Evolutionary conservation across 2,113 vertebrate species (phyloP), one percentile per base, ranked within the genome.

Genomic region (Microcebus murinus): DNA sequence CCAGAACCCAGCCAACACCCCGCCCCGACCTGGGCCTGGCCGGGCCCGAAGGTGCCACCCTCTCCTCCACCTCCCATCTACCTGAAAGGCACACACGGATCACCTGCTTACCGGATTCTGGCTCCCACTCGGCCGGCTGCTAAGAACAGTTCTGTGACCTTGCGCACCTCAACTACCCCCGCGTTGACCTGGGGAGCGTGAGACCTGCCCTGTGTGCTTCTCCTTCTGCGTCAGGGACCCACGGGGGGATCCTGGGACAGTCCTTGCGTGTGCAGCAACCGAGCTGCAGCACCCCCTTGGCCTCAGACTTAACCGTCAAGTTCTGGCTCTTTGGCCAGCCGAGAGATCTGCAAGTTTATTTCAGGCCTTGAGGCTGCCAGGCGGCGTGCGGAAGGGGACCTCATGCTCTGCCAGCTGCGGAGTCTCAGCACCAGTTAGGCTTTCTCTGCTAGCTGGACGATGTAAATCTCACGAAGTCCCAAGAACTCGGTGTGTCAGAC

Each of bases 341-440:
- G 63, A 34, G 76, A 80, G 55, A 77, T 70, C 20, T 74, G 61
- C 31, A 20, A 76, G 59, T 65, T 96, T 11, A 10, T 59, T n/a
- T 36, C 10, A 82, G 77, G 36, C 4, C 14, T 59, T 0, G 12
- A 20, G 14, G 45, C 65, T 52, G 34, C 13, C 2, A 3, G 65
- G 71, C 55, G 42, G 57, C 3, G 8, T 20, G 21, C 0, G 23
- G 76, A 27, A 20, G 70, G 6, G 76, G 90, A 17, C 65, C 55
- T 13, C 2, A 13, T 0, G 0, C 7, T 52, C 34, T 3, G 11
- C 85, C 76, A 52, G 20, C 23, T 21, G 59, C 36, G 6, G 31
- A 17, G 15, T 61, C 18, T 48, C 14, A 1, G 25, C 4, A 31
- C 67, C 45, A 29, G 52, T 48, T n/a, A 63, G 57, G 23, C 34